Percentiles rank a stretch among this genome's conserved stretches.
Conservation (phyloP, 2,113 vertebrate species). For the Oceanites oceanicus region DNA sequence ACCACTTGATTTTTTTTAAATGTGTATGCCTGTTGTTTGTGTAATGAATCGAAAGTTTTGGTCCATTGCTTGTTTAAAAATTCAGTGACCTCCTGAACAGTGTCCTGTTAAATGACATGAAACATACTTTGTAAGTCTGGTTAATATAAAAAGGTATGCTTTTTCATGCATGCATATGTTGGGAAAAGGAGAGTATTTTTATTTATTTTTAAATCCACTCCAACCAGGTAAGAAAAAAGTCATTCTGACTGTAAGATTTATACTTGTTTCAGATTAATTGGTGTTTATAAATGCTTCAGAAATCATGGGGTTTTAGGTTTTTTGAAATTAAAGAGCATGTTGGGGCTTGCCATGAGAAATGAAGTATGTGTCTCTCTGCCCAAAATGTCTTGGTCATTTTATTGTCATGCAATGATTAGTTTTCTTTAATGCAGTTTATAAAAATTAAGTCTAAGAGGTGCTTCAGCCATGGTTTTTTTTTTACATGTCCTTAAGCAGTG, state of each 20-base stretch:
- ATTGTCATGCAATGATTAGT: conserved; percentile 54
- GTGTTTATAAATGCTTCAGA: conserved; percentile 55
- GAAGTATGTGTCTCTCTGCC: conserved; percentile 35
- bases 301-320: not conserved
- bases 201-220: not conserved
- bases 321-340: conserved; percentile 24
- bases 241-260: not conserved
- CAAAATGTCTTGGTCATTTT: conserved; percentile 48
- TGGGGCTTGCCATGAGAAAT: conserved; percentile 25
- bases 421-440: conserved; percentile 68
- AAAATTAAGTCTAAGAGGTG: conserved; percentile 68
- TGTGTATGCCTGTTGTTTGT: not conserved
- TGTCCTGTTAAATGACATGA: conserved; percentile 36
- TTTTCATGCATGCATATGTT: not conserved
- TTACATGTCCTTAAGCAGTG: conserved; percentile 68
- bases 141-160: conserved; percentile 30
- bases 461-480: conserved; percentile 45
- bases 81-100: conserved; percentile 23
- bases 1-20: not conserved
- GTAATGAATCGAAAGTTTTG: conserved; percentile 56
- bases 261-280: conserved; percentile 27
- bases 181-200: not conserved
- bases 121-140: conserved; percentile 12
- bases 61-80: conserved; percentile 43
- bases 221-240: not conserved